Percentiles rank a stretch among this genome's conserved stretches.
These are phyloP conservation scores for Polymixis flavicincta DNA, from an alignment of 2,888 invertebrate genomes.

Conservation along the genomic window DNA sequence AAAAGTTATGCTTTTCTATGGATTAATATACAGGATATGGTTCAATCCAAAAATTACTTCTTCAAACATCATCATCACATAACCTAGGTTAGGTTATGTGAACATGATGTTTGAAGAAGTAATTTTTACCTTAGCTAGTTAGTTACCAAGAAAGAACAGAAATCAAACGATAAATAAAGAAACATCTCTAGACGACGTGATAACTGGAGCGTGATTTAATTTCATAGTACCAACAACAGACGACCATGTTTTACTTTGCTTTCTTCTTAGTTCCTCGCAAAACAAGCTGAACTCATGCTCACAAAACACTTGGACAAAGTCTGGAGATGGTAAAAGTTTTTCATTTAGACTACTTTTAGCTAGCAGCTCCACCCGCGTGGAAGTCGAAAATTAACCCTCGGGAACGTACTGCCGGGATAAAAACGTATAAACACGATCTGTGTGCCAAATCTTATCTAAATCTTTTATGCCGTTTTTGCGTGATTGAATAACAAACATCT, in stretches of 20 bases:
- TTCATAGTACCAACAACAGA: not conserved
- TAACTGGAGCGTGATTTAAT: slow-evolving; percentile 23
- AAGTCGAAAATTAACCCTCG: too few relatives aligned
- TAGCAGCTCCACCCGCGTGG: too few relatives aligned
- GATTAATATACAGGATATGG: too few relatives aligned
- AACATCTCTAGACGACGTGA: not conserved
- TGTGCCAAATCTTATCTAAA: too few relatives aligned
- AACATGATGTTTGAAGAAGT: too few relatives aligned
- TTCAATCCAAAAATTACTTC: not conserved
- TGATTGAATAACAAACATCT: too few relatives aligned
- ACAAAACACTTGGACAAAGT: not conserved
- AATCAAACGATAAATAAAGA: not conserved
- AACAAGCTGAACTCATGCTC: too few relatives aligned
- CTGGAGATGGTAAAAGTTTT: not conserved
- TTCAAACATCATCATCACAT: not conserved
- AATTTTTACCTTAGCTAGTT: not conserved
- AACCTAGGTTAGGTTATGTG: too few relatives aligned
- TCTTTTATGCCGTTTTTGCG: too few relatives aligned
- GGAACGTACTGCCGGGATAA: too few relatives aligned
- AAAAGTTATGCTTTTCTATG: not conserved
- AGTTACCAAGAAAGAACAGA: not conserved
- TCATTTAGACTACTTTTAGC: too few relatives aligned
- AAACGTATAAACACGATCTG: too few relatives aligned
- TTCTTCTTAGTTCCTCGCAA: slow-evolving; percentile 7
- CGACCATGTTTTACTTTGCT: not conserved